Evolutionary conservation across 92 coral and sea anemone species (phyloP).

Genomic region (Epizoanthus scotinus): DNA sequence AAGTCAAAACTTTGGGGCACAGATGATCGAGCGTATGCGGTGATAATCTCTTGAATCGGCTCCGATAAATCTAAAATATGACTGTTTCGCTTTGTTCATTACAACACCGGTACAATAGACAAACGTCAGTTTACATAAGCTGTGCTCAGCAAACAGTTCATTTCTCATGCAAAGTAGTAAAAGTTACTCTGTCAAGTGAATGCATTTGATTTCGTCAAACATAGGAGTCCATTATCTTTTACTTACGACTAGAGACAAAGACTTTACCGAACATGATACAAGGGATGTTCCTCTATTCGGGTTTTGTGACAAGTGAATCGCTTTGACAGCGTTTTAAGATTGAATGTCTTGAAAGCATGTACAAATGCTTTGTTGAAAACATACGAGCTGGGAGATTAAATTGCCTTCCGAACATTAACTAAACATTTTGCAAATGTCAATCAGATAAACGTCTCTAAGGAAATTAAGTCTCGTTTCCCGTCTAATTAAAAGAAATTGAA

Average conservation of each 20-base stretch:
- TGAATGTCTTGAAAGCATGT: too few relatives aligned
- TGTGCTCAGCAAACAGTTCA: constrained; percentile 10
- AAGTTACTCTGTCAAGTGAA: constrained; percentile 4
- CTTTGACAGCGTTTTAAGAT: too few relatives aligned
- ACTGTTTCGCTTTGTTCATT: constrained; percentile 1
- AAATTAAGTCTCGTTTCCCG: constrained; percentile 9
- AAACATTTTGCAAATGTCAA: constrained; percentile 14
- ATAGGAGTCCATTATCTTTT: neutral
- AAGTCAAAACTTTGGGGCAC: neutral
- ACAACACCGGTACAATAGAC: constrained; percentile 14
- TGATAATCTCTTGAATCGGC: constrained; percentile 10
- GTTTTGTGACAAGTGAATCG: neutral
- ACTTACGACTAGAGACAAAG: neutral
- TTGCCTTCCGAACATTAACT: neutral
- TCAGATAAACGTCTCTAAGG: neutral
- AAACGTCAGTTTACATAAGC: constrained; percentile 1
- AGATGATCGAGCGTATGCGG: neutral
- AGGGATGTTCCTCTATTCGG: neutral
- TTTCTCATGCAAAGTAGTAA: constrained; percentile 38
- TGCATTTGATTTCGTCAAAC: neutral
- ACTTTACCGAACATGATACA: neutral
- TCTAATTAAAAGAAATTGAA: constrained; percentile 2
- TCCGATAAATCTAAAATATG: neutral
- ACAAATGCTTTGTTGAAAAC: neutral
- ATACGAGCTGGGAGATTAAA: neutral